These are phyloP conservation scores for Cathartes aura DNA, from an alignment of 2,113 vertebrate species.

Conservation along the genomic window DNA sequence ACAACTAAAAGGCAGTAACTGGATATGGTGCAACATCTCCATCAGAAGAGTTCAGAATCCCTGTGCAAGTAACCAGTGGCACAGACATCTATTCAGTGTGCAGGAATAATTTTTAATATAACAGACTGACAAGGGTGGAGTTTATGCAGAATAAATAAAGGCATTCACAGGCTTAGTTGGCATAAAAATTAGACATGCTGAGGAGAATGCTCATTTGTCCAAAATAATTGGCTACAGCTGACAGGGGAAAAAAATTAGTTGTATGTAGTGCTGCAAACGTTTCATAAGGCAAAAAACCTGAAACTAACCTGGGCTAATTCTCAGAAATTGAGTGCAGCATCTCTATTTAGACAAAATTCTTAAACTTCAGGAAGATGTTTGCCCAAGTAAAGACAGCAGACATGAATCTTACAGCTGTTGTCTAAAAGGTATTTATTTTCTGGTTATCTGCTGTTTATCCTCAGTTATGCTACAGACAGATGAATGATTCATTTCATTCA, in stretches of 20 bases:
- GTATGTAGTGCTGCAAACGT: not conserved
- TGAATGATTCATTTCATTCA: not conserved
- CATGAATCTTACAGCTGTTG: not conserved
- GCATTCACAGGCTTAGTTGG: not conserved
- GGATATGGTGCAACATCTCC: not conserved
- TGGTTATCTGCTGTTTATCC: not conserved
- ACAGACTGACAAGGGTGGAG: not conserved
- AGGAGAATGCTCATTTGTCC: not conserved
- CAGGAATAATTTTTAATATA: not conserved
- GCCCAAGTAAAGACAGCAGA: not conserved
- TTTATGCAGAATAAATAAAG: not conserved
- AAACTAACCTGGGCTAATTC: not conserved
- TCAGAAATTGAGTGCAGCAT: not conserved
- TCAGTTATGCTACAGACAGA: not conserved
- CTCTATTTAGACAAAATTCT: not conserved
- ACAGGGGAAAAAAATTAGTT: not conserved
- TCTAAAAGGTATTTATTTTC: not conserved
- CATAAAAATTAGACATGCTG: not conserved
- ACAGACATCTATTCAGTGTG: not conserved
- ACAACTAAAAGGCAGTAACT: not conserved
- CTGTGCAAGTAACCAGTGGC: not conserved
- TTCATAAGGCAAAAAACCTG: not conserved
- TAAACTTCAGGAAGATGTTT: not conserved
- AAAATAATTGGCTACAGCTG: conserved; percentile 20
- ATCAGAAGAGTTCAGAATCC: not conserved